Conservation (phyloP, 2,888 invertebrate genomes). For the Melanotus villosus region DNA sequence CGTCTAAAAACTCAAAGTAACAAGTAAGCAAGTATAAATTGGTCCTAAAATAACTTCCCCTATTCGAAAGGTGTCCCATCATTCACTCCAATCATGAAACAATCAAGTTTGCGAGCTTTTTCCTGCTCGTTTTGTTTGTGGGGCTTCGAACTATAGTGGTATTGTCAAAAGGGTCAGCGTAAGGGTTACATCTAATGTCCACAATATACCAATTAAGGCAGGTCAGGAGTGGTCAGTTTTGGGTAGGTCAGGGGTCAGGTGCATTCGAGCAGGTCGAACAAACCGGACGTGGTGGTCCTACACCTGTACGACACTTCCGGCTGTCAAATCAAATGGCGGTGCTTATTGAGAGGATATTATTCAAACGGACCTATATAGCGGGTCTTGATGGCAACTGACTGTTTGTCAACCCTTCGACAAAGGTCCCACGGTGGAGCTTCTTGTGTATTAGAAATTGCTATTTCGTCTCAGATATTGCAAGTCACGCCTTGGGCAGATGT, state of each 20-base stretch:
- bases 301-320: conserved; percentile 47
- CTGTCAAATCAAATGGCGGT: conserved; percentile 38
- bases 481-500: conserved; percentile 65
- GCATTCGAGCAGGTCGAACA: conserved; percentile 43
- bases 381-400: conserved; percentile 29
- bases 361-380: conserved; percentile 22
- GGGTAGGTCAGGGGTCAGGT: conserved; percentile 57
- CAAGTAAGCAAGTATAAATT: too few species aligned
- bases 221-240: conserved; percentile 53
- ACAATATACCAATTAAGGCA: conserved; percentile 46
- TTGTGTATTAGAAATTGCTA: conserved; percentile 36
- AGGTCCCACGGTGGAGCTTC: conserved; percentile 37
- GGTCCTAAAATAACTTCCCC: too few species aligned
- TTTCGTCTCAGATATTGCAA: conserved; percentile 58
- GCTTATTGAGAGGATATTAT: conserved; percentile 42
- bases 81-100: neutral
- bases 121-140: conserved; percentile 8
- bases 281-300: conserved; percentile 49
- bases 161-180: conserved; percentile 39
- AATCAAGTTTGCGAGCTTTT: conserved; percentile 1
- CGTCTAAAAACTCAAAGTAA: too few species aligned
- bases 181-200: conserved; percentile 46
- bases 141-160: conserved; percentile 17
- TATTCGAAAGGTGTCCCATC: too few species aligned
- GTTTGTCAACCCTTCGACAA: conserved; percentile 44